Percentiles rank a stretch among this genome's conserved stretches.
phyloP scores from a whole-genome alignment of 1,140 invertebrate genomes.

The Zaprionus camerounensis region DNA sequence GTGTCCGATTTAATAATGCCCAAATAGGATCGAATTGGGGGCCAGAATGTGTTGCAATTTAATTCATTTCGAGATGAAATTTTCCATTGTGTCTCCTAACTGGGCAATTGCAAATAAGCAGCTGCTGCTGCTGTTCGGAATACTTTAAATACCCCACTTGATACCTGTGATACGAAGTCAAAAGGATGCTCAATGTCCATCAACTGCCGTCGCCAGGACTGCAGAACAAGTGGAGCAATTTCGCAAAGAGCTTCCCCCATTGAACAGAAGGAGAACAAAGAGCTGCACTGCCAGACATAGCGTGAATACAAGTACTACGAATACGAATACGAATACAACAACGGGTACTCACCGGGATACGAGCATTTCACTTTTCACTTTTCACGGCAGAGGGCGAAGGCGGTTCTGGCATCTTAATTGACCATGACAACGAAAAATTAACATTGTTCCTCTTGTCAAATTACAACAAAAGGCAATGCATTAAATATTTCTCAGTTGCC shows the following conservation, averaged over 20 bases:
- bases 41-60: conserved; percentile 21
- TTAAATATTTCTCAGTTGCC: conserved; percentile 59
- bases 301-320: conserved; percentile 42
- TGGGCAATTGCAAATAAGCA: conserved; percentile 52
- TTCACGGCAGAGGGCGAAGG: not conserved
- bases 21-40: not conserved
- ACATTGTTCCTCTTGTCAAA: conserved; percentile 62
- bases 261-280: conserved; percentile 64
- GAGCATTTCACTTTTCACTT: conserved; percentile 64
- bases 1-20: conserved; percentile 65
- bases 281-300: conserved; percentile 22
- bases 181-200: conserved; percentile 48
- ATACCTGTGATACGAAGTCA: conserved; percentile 29
- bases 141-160: conserved; percentile 67
- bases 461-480: conserved; percentile 50
- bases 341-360: conserved; percentile 66
- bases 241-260: conserved; percentile 42
- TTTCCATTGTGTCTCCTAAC: conserved; percentile 18
- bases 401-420: conserved; percentile 65
- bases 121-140: conserved; percentile 42
- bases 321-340: conserved; percentile 45
- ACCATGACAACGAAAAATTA: conserved; percentile 80
- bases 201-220: conserved; percentile 54
- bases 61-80: conserved; percentile 15
- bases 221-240: conserved; percentile 60